A percentile compares a stretch with the other conserved stretches of the same genome.
Conservation (phyloP, 35 echinoderm and acorn worm genomes). For the Ophiothrix spiculata region DNA sequence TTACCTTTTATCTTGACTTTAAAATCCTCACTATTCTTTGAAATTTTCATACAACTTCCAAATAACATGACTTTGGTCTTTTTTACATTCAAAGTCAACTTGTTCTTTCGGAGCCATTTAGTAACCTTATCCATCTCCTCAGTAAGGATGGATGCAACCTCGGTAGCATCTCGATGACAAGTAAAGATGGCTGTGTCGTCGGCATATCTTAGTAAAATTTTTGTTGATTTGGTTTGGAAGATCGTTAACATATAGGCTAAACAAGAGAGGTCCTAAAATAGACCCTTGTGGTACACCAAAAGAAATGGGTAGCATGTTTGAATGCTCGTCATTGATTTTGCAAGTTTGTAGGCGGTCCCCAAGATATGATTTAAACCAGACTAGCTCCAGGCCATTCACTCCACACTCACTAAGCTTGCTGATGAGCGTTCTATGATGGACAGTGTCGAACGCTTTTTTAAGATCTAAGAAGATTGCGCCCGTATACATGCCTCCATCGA, state of each 20-base stretch:
- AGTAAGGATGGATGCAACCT: neutral
- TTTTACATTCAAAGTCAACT: conserved; percentile 8
- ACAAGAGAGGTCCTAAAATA: conserved; percentile 17
- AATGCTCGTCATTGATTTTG: neutral
- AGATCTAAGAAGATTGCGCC: conserved; percentile 28
- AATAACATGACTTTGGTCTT: conserved; percentile 28
- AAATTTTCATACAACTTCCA: neutral
- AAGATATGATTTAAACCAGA: conserved; percentile 27
- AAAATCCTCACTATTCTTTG: neutral
- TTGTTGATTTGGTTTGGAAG: neutral
- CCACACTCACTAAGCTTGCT: neutral
- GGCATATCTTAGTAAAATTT: conserved; percentile 26
- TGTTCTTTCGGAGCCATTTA: neutral
- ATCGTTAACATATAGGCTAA: conserved; percentile 28
- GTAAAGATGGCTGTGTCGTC: conserved; percentile 33
- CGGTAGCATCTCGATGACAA: neutral
- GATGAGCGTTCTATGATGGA: neutral
- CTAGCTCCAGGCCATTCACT: conserved; percentile 10
- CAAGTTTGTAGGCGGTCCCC: neutral
- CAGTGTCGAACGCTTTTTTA: conserved; percentile 24
- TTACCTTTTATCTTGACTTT: neutral
- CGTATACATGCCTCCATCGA: neutral
- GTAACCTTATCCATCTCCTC: conserved; percentile 3
- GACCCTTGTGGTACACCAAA: conserved; percentile 34
- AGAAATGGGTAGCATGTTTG: neutral